A percentile compares a stretch with the other conserved stretches of the same genome.
Evolutionary conservation across 2,113 vertebrate genomes (phyloP).

Genomic region (Aegithalos caudatus): DNA sequence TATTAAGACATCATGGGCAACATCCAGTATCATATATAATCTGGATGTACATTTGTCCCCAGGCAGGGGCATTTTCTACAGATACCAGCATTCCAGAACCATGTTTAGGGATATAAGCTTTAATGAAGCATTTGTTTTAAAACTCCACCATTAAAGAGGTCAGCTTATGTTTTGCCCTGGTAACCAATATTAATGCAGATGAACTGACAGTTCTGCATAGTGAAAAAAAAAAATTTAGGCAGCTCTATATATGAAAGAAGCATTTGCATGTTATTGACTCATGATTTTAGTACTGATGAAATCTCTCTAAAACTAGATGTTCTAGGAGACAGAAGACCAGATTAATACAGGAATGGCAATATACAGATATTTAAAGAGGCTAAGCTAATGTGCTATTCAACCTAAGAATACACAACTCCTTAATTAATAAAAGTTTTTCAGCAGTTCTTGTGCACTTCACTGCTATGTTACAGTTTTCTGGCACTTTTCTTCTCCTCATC

Average conservation of each 20-base stretch:
- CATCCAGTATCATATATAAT: background rate
- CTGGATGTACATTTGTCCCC: background rate
- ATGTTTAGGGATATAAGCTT: background rate
- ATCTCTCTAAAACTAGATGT: background rate
- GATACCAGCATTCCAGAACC: background rate
- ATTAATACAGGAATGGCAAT: background rate
- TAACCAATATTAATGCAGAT: fast-evolving
- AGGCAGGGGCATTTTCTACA: background rate
- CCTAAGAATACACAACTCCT: background rate
- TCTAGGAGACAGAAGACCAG: background rate
- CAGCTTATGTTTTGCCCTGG: background rate
- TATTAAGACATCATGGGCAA: background rate
- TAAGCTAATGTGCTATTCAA: background rate
- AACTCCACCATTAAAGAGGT: background rate
- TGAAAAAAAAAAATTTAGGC: background rate
- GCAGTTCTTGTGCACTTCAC: background rate
- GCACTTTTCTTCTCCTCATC: background rate
- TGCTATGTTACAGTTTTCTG: background rate
- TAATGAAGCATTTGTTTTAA: background rate
- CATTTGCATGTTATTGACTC: background rate
- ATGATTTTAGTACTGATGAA: background rate
- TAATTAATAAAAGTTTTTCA: background rate
- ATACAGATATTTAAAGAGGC: background rate
- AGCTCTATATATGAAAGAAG: background rate
- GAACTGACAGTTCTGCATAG: background rate